phyloP scores from a whole-genome alignment of 2,888 invertebrate genomes.

The Strigamia maritima region DNA sequence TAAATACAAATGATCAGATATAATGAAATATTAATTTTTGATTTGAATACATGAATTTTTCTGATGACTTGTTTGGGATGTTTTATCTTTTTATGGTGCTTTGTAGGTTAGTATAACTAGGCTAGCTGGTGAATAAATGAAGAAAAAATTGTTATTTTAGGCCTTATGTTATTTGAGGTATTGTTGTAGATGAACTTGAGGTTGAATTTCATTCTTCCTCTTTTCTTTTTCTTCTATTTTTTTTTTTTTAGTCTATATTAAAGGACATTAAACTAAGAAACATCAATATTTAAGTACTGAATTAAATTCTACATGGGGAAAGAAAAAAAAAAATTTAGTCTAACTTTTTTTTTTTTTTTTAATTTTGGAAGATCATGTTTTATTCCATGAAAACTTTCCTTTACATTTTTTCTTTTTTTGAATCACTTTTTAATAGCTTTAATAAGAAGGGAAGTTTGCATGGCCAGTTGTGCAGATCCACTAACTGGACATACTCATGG shows the following conservation, averaged over 20 bases:
- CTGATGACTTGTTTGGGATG: neutral
- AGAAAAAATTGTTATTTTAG: neutral
- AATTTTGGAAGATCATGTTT: neutral
- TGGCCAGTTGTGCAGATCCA: neutral
- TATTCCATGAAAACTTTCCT: neutral
- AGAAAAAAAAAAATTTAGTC: neutral
- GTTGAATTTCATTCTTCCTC: neutral
- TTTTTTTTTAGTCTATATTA: no score
- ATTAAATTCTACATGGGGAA: neutral
- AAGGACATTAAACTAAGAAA: no score
- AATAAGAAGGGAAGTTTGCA: slow-evolving; percentile 2
- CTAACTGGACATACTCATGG: neutral
- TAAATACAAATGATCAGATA: no score
- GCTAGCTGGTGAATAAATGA: neutral
- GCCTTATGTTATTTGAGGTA: neutral
- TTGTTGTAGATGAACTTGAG: neutral
- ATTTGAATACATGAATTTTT: neutral
- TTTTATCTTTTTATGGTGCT: neutral
- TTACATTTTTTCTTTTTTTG: neutral
- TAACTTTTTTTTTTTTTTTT: neutral
- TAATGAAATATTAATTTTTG: neutral
- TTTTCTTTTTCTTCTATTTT: neutral
- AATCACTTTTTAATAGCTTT: slow-evolving; percentile 2
- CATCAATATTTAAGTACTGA: neutral
- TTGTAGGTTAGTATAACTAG: neutral